These are phyloP conservation scores for Silurus lanzhouensis DNA, from an alignment of 2,797 vertebrate genomes.

Conservation along the genomic window DNA sequence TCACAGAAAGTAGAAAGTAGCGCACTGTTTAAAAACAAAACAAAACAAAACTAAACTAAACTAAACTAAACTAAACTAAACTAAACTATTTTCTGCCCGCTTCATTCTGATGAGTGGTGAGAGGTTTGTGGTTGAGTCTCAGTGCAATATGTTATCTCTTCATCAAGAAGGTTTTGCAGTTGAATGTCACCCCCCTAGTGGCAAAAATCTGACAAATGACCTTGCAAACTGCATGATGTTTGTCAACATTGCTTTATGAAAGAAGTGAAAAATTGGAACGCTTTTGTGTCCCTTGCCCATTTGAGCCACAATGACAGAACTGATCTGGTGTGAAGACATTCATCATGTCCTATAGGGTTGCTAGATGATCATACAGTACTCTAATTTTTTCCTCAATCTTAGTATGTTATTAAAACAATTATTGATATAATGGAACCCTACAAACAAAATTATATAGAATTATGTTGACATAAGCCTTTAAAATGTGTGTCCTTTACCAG, in stretches of 20 bases:
- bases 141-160: constrained; percentile 35
- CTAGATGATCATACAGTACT: neutral
- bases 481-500: neutral
- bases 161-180: constrained; percentile 19
- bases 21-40: neutral
- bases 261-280: constrained; percentile 28
- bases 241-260: constrained; percentile 36
- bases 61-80: neutral
- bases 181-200: constrained; percentile 25
- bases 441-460: neutral
- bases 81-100: neutral
- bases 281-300: constrained; percentile 9
- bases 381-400: neutral
- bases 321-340: neutral
- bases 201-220: constrained; percentile 39
- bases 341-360: neutral
- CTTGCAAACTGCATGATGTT: constrained; percentile 23
- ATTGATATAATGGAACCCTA: neutral
- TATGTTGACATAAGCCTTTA: neutral
- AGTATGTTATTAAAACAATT: neutral
- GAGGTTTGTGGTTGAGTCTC: constrained; percentile 8
- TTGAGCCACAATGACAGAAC: constrained; percentile 1
- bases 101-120: constrained; percentile 36
- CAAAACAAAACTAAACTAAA: neutral
- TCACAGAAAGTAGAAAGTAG: neutral